Percentiles rank a stretch among this genome's conserved stretches.
Conservation (phyloP, 2,113 vertebrate species). For the Hyperopisus bebe region DNA sequence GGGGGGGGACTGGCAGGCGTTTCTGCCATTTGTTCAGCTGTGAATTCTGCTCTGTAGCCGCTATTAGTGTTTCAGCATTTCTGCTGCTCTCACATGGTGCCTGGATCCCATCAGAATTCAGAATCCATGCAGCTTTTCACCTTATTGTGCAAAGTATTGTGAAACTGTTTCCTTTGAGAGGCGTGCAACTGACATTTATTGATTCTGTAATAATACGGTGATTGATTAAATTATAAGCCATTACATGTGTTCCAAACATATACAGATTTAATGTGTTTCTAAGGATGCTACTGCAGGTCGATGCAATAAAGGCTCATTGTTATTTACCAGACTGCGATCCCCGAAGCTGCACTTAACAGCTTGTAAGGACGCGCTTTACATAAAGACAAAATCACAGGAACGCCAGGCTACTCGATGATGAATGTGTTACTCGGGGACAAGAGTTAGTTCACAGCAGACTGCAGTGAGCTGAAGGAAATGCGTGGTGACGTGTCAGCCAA, state of each 20-base stretch:
- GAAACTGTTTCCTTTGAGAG: not conserved
- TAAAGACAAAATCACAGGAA: not conserved
- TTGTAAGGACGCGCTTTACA: not conserved
- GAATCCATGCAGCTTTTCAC: not conserved
- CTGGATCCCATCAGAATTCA: conserved; percentile 4
- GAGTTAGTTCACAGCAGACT: not conserved
- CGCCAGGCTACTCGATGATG: not conserved
- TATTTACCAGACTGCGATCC: not conserved
- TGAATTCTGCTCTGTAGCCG: not conserved
- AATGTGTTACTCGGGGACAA: not conserved
- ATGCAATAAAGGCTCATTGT: not conserved
- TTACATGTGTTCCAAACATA: not conserved
- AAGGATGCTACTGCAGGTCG: not conserved
- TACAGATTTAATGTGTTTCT: not conserved
- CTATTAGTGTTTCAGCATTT: conserved; percentile 1
- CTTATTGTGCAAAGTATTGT: not conserved
- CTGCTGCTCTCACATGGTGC: conserved; percentile 1
- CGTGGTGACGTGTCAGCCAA: not conserved
- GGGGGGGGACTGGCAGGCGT: not conserved
- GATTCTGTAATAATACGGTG: not conserved
- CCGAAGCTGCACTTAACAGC: not conserved
- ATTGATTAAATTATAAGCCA: not conserved
- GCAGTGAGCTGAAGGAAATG: not conserved
- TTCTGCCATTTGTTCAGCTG: not conserved
- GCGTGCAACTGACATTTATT: not conserved